Evolutionary conservation across 2,888 invertebrate species (phyloP).

Genomic region (Seira sanloemensis): DNA sequence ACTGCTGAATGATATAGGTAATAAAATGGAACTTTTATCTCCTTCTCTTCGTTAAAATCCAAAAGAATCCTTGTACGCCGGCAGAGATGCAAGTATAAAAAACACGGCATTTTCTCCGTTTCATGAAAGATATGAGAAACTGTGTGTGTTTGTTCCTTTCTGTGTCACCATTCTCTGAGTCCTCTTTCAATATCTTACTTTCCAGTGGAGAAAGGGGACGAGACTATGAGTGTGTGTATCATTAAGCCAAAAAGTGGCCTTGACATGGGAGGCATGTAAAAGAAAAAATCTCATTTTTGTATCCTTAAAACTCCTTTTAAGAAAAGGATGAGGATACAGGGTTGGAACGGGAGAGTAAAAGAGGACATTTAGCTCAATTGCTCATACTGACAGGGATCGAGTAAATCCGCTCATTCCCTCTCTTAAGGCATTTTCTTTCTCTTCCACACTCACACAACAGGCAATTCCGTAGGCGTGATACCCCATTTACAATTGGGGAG

Average conservation of each 20-base stretch:
- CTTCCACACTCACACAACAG: slow-evolving; percentile 36
- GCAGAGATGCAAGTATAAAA: slow-evolving; percentile 31
- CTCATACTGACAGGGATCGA: slow-evolving; percentile 65
- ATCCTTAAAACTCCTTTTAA: slow-evolving; percentile 48
- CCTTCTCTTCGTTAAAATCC: slow-evolving; percentile 30
- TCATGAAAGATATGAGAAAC: too few species aligned
- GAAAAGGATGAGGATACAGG: slow-evolving; percentile 27
- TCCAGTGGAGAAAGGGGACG: slow-evolving; percentile 39
- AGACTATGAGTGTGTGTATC: too few species aligned
- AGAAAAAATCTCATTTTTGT: slow-evolving; percentile 58
- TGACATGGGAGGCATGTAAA: slow-evolving; percentile 28
- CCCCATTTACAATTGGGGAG: slow-evolving; percentile 64
- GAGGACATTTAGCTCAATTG: slow-evolving; percentile 66
- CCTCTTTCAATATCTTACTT: slow-evolving; percentile 43
- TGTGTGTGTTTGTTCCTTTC: slow-evolving; percentile 13
- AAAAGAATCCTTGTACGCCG: slow-evolving; percentile 36
- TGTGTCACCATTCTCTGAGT: slow-evolving; percentile 15
- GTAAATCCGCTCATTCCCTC: slow-evolving; percentile 66
- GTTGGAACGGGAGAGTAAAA: slow-evolving; percentile 30
- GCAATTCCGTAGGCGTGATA: slow-evolving; percentile 62
- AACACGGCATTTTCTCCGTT: slow-evolving; percentile 31
- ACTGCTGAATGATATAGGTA: slow-evolving; percentile 45
- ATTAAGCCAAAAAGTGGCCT: slow-evolving; percentile 62
- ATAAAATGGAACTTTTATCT: slow-evolving; percentile 28
- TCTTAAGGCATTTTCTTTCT: slow-evolving; percentile 15